These are phyloP conservation scores for Xiphophorus birchmanni DNA, from an alignment of 2,797 vertebrate genomes.

Conservation along the genomic window DNA sequence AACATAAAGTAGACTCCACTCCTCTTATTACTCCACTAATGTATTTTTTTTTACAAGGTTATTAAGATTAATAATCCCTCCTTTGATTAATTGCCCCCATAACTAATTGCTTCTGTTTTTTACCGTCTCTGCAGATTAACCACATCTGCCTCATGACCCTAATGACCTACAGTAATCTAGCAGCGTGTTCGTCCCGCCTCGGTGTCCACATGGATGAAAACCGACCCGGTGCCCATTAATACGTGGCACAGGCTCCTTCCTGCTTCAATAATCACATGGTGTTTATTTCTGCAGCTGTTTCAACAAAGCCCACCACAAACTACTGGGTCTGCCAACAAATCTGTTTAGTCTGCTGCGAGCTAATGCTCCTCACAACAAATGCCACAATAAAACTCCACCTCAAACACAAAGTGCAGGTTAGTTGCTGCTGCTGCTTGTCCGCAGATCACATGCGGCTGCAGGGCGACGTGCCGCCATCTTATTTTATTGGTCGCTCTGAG, in stretches of 20 bases:
- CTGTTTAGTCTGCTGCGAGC: conserved; percentile 70
- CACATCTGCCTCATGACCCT: conserved; percentile 5
- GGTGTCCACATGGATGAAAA: not conserved
- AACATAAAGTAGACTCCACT: not conserved
- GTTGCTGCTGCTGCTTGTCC: not conserved
- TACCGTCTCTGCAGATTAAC: not conserved
- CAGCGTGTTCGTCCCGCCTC: conserved; percentile 1
- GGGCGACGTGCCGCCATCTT: not conserved
- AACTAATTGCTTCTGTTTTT: not conserved
- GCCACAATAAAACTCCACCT: conserved; percentile 32
- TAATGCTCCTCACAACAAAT: conserved; percentile 45
- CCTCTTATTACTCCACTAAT: not conserved
- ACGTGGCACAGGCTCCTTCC: conserved; percentile 10
- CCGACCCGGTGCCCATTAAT: conserved; percentile 5
- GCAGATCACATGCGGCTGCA: too few relatives aligned
- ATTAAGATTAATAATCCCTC: not conserved
- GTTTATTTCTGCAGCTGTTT: conserved; percentile 59
- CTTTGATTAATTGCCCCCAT: not conserved
- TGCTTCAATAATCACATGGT: conserved; percentile 47
- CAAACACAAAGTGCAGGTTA: not conserved
- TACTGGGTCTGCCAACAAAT: conserved; percentile 2
- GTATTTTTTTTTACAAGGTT: not conserved
- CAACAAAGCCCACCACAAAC: conserved; percentile 43
- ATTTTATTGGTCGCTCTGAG: not conserved
- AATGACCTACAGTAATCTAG: not conserved